Conservation (phyloP, 2,888 invertebrate genomes). For the Erebia palarica region DNA sequence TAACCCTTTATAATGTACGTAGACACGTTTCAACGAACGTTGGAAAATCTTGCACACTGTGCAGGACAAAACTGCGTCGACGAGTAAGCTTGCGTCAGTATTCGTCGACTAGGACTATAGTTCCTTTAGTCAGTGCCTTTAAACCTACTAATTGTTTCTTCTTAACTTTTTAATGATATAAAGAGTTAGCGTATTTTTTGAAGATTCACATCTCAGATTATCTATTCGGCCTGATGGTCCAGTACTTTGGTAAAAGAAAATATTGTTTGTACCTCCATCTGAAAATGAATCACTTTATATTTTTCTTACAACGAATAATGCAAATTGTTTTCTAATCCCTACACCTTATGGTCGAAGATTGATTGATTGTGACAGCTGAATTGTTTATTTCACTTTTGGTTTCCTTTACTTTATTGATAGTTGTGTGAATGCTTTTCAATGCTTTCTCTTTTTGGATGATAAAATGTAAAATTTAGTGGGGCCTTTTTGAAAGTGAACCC, state of each 20-base stretch:
- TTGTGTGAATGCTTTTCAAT: slow-evolving; percentile 32
- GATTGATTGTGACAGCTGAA: slow-evolving; percentile 18
- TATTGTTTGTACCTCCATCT: background rate
- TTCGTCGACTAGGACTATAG: no score
- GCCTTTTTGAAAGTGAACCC: background rate
- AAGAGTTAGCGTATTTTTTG: background rate
- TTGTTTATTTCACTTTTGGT: slow-evolving; percentile 37
- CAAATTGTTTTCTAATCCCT: slow-evolving; percentile 41
- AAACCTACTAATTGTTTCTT: no score
- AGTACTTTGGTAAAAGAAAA: background rate
- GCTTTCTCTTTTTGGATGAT: slow-evolving; percentile 18
- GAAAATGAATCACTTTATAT: slow-evolving; percentile 2
- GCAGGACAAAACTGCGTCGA: no score
- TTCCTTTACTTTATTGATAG: slow-evolving; percentile 40
- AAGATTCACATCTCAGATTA: background rate
- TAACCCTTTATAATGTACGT: no score
- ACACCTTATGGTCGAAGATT: slow-evolving; percentile 26
- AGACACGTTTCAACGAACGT: no score
- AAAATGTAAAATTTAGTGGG: slow-evolving; percentile 5
- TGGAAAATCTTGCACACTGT: no score
- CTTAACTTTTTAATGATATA: background rate
- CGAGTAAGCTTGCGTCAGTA: no score
- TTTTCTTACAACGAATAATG: slow-evolving; percentile 38
- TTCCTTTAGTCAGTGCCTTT: no score
- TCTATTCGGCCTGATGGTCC: background rate